Base-by-base conservation (phyloP, 2,888 invertebrate genomes). In the Heliconius ismenius region DNA sequence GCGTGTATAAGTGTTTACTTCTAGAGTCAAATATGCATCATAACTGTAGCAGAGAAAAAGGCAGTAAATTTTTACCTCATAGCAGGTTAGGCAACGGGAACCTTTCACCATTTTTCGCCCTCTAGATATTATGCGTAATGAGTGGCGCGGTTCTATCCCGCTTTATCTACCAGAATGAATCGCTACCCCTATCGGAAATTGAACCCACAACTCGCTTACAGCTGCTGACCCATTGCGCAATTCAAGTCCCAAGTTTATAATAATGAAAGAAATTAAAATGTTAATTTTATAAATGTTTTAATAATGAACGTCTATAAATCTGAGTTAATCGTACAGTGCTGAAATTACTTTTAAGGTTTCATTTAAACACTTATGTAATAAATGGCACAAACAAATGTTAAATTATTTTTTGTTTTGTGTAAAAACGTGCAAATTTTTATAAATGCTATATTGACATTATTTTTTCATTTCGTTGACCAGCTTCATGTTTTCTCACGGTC, bases 231-330 rank as follows among this genome's bases (percentile, higher is more conserved):
- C n/a, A 18, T 7, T 26, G 62, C 26, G 7, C 15, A 26, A 62
- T 24, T 26, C 7, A 26, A 62, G 60, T 13, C 15, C 2, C 7
- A 62, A 62, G 15, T 15, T 26, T 15, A 26, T 26, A 26, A 26
- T 28, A 62, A 26, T 28, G 62, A 62, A 62, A 63, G 28, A 26
- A 67, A 67, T 24, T 3, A 67, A 67, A 24, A 39, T 43, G 15
- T 43, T 9, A 15, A 43, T 67, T 67, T 39, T 39, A 24, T 43
- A 73, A 74, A 60, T 80, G 77, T 69, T 77, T 79, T 24, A 67
- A 67, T 43, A 43, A 67, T 43, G 39, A 39, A 24, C 24, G 15
- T 39, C 15, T 65, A 65, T 67, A 67, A 67, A 67, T 67, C 39
- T 43, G 7, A 18, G n/a, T 65, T 67, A 67, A 67, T 39, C 39